These are phyloP conservation scores for Micronycteris hirsuta DNA, from an alignment of 2,113 vertebrate species.

Conservation along the genomic window DNA sequence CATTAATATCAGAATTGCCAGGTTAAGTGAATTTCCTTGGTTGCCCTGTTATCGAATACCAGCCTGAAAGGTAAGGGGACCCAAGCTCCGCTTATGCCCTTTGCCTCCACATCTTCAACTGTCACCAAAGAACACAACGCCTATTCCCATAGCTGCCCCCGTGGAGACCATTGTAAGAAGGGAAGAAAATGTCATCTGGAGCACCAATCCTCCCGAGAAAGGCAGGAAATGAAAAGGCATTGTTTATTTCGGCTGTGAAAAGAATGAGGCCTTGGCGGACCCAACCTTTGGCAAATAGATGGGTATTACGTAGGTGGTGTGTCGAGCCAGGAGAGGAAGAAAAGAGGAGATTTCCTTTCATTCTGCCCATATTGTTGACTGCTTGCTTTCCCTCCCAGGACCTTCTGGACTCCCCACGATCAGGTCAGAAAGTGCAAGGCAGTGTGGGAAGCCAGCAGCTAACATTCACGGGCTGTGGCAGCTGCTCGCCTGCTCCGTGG, in stretches of 20 bases:
- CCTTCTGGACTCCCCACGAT: neutral
- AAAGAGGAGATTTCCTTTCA: constrained; percentile 36
- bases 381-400: neutral
- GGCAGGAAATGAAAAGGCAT: constrained; percentile 44
- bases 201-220: neutral
- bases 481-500: neutral
- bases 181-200: constrained; percentile 36
- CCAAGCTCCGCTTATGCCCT: neutral
- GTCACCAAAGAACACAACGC: neutral
- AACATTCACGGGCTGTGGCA: neutral
- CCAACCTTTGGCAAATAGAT: constrained; percentile 25
- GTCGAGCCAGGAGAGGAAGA: constrained; percentile 36
- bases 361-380: neutral
- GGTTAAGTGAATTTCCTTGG: neutral
- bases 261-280: constrained; percentile 25
- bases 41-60: neutral
- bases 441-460: neutral
- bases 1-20: neutral
- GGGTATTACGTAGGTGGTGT: neutral
- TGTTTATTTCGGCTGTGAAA: constrained; percentile 31
- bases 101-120: neutral
- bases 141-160: neutral
- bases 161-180: neutral
- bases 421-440: neutral
- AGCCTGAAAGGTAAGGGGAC: neutral